A percentile compares a stretch with the other conserved stretches of the same genome.
Conservation (phyloP, 2,888 invertebrate genomes). For the Camponotus fellah region DNA sequence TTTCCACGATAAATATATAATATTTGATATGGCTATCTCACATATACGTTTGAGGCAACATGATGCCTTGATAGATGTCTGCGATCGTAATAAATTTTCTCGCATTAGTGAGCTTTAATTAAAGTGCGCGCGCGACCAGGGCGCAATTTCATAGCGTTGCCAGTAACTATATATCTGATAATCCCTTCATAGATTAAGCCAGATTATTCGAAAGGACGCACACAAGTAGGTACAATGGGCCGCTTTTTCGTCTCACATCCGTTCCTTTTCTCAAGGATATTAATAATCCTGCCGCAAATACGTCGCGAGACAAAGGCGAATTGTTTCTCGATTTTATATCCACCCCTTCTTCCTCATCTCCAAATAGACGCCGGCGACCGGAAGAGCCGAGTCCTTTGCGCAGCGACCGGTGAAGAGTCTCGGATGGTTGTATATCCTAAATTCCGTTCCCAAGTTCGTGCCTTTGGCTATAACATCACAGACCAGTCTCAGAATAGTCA, state of each 20-base stretch:
- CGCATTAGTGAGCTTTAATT: slow-evolving; percentile 44
- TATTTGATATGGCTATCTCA: background rate
- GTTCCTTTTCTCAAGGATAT: slow-evolving; percentile 22
- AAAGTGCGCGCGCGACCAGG: slow-evolving; percentile 31
- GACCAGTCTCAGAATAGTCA: background rate
- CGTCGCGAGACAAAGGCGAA: slow-evolving; percentile 11
- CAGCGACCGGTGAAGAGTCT: slow-evolving; percentile 17
- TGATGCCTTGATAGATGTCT: slow-evolving; percentile 32
- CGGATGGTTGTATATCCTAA: background rate
- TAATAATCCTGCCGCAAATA: background rate
- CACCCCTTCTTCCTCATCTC: background rate
- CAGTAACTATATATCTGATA: slow-evolving; percentile 43
- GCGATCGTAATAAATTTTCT: slow-evolving; percentile 48
- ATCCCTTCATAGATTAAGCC: slow-evolving; percentile 38
- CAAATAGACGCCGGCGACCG: background rate
- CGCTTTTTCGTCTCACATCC: slow-evolving; percentile 17
- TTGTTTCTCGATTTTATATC: slow-evolving; percentile 31
- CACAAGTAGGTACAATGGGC: background rate
- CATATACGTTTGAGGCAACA: background rate
- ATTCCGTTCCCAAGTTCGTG: background rate
- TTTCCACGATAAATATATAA: background rate
- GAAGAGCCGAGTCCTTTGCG: background rate
- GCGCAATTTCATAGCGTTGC: slow-evolving; percentile 17
- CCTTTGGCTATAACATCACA: background rate
- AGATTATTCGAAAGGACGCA: slow-evolving; percentile 34